These are phyloP conservation scores for Nothocercus nigrocapillus DNA, from an alignment of 2,113 vertebrate genomes.

Conservation along the genomic window DNA sequence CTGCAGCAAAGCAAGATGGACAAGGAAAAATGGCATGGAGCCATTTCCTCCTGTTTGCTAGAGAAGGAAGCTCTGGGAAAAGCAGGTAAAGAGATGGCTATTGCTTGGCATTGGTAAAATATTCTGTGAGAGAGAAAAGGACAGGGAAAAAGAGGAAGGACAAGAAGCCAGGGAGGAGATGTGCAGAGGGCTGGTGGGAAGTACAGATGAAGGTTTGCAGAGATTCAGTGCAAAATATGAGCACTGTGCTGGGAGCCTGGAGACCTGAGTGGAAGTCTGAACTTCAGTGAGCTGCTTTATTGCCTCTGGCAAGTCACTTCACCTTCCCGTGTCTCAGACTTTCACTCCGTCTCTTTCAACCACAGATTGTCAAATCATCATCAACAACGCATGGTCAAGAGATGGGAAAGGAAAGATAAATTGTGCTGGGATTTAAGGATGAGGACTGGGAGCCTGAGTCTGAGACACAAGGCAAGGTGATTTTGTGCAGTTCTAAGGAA, in stretches of 20 bases:
- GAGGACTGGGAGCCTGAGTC: neutral
- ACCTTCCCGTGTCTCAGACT: neutral
- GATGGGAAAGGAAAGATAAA: neutral
- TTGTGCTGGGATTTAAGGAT: neutral
- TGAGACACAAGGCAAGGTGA: neutral
- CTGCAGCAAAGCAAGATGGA: neutral
- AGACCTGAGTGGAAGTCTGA: neutral
- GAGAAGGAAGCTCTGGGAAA: constrained; percentile 14
- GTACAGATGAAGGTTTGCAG: neutral
- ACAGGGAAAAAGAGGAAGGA: neutral
- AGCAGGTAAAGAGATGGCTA: neutral
- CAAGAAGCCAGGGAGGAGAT: neutral
- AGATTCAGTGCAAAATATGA: neutral
- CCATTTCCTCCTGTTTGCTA: neutral
- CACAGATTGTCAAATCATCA: neutral
- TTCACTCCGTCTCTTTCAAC: neutral
- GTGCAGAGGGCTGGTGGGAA: neutral
- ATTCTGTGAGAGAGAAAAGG: neutral
- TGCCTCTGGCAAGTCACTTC: neutral
- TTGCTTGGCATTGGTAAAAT: neutral
- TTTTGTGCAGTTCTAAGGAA: neutral
- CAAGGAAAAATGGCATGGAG: neutral
- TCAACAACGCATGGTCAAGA: neutral
- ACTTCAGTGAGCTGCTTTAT: neutral
- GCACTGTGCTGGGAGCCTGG: neutral